Base-by-base conservation (phyloP, 2,797 vertebrate genomes). In the Bovichtus variegatus region DNA sequence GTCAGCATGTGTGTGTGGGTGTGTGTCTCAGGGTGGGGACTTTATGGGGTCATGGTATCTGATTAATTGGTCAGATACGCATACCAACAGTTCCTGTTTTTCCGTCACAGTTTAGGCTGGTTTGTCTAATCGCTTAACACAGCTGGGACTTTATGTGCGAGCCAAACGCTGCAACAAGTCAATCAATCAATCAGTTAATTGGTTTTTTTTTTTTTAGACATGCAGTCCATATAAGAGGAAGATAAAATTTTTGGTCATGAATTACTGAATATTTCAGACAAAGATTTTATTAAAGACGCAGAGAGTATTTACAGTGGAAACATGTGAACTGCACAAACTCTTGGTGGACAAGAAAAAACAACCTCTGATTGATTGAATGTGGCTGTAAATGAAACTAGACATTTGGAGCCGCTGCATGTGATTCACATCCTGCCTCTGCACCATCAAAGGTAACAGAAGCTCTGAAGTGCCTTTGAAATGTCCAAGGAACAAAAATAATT, bases 1-100 rank as follows among this genome's bases (percentile, higher is more conserved):
- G 87, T 84, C 78, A 81, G 85, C 70, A 65, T 62, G 71, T 75
- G 80, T 76, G 69, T 46, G 65, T 47, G 78, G 50, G 78, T 62
- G 44, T 70, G 74, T 81, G 61, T 85, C 10, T 69, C 25, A 23
- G 83, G 80, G 84, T 71, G 83, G 89, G 80, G 79, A 71, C 73
- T 87, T 89, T 86, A 91, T 84, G 61, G 83, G 89, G 89, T 92
- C 85, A 81, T 50, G 65, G 74, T 79, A 72, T 88, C 84, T 83
- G 77, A 94, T 93, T 89, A 89, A 89, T 87, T 87, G 84, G 75
- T 87, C 81, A 83, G 85, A 90, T 86, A 89, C 84, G 86, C 81
- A 88, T 85, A 53, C 78, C 86, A 60, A 58, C 43, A 16, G 83
- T 92, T 93, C 88, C 75, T 92, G 85, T 89, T 88, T 85, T 82